Evolutionary conservation across 2,113 vertebrate genomes (phyloP), one percentile per base, ranked within the genome.

Genomic region (Potamarius usumacintae): DNA sequence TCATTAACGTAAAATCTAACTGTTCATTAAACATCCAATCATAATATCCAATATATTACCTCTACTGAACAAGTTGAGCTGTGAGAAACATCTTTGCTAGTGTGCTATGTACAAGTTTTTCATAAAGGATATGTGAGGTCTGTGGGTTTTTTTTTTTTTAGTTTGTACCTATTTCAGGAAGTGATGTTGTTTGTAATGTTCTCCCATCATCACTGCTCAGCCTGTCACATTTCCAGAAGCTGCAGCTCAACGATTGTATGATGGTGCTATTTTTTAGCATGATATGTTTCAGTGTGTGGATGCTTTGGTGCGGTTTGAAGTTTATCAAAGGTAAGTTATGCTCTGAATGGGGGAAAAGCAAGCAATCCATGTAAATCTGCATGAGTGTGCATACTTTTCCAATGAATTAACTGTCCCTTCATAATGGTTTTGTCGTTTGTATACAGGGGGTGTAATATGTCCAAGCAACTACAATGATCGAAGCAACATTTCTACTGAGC

Each of bases 281-380:
- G 53, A 34, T 4, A 71, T 53, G 67, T 14, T 80, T 48, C 50
- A 12, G 9, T 71, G 4, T 82, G 18, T 79, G 48, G 71, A 27
- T 85, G 52, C 48, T 88, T 55, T 82, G 84, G 60, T 71, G 42
- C 14, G 30, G 67, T 62, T 25, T 85, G 60, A 5, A 62, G 20
- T 52, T n/a, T 63, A 42, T 42, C 6, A 71, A 58, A 67, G 89
- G 89, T 90, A 82, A 88, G 84, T 10, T 53, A 12, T 1, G 30
- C 2, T 71, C n/a, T 69, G 71, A 48, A 48, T 20, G 4, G 0
- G 11, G 34, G 34, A 30, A 67, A 67, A 30, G 69, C 27, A 34
- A 34, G 14, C 5, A 71, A 71, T 34, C n/a, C n/a, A 18, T 71
- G 67, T 34, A 15, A 27, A 30, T 71, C 30, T 34, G 69, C 2